Conservation (phyloP, 1,140 invertebrate genomes). For the Planococcus citri region DNA sequence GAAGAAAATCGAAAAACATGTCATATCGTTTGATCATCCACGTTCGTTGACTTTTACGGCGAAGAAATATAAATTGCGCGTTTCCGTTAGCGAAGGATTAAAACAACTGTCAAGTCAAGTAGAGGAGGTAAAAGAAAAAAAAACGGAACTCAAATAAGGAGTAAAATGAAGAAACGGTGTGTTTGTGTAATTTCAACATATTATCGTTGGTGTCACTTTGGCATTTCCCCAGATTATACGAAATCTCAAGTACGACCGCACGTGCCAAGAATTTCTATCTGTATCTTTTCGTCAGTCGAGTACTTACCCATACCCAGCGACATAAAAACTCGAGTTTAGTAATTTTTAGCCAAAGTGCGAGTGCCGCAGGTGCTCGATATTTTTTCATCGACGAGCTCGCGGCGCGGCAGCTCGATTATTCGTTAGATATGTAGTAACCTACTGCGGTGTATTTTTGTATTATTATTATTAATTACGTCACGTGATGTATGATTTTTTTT, state of each 20-base stretch:
- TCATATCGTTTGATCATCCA: too few relatives aligned
- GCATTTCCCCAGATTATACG: constrained; percentile 9
- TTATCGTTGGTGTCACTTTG: constrained; percentile 9
- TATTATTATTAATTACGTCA: background rate
- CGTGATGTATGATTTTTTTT: background rate
- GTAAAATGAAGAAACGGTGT: background rate
- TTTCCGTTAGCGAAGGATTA: too few relatives aligned
- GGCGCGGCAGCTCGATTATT: background rate
- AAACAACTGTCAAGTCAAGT: too few relatives aligned
- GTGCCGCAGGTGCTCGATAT: background rate
- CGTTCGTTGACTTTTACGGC: too few relatives aligned
- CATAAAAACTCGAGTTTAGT: constrained; percentile 9
- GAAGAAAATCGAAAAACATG: too few relatives aligned
- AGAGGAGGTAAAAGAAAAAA: too few relatives aligned
- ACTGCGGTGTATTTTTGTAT: background rate
- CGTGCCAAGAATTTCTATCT: constrained; percentile 9
- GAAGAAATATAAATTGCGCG: too few relatives aligned
- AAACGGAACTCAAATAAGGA: too few relatives aligned
- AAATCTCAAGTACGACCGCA: constrained; percentile 9
- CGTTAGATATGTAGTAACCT: background rate
- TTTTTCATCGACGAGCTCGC: background rate
- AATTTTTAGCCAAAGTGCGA: background rate
- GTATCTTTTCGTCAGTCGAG: background rate
- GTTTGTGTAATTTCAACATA: background rate
- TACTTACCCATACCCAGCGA: background rate